These are phyloP conservation scores for Sminthurides aquaticus DNA, from an alignment of 2,888 invertebrate species.

Conservation along the genomic window DNA sequence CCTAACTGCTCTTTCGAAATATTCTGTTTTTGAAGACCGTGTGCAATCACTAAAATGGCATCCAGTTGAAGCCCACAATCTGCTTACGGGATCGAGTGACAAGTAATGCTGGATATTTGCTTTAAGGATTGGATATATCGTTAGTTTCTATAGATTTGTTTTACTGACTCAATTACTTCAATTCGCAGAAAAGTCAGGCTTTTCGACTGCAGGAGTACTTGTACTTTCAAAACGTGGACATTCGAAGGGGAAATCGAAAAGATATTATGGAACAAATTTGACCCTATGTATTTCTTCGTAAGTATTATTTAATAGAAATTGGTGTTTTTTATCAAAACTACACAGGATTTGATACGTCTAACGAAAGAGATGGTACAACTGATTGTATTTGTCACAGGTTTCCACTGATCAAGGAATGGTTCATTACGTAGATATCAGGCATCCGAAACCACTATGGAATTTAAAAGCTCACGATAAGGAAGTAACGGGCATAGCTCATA, in stretches of 20 bases:
- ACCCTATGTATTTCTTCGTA: slow-evolving; percentile 70
- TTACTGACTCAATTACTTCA: neutral
- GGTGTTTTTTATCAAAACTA: neutral
- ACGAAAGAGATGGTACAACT: neutral
- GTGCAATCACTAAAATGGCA: slow-evolving; percentile 80
- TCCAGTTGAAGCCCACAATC: slow-evolving; percentile 68
- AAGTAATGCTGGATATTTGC: slow-evolving; percentile 47
- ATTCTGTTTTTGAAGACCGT: slow-evolving; percentile 69
- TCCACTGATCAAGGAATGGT: slow-evolving; percentile 57
- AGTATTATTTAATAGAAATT: slow-evolving; percentile 46
- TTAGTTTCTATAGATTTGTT: slow-evolving; percentile 1
- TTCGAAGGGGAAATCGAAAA: slow-evolving; percentile 76
- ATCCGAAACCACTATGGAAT: slow-evolving; percentile 59
- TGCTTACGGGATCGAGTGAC: slow-evolving; percentile 79
- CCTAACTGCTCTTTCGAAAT: slow-evolving; percentile 64
- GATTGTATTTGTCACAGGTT: slow-evolving; percentile 47
- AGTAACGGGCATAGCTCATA: slow-evolving; percentile 60
- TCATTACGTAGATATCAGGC: slow-evolving; percentile 66
- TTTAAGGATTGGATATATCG: no score
- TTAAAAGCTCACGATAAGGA: slow-evolving; percentile 73
- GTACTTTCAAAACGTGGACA: slow-evolving; percentile 61
- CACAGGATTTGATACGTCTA: neutral
- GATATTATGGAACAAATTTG: slow-evolving; percentile 72
- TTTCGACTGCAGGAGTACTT: slow-evolving; percentile 66
- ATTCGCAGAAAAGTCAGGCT: slow-evolving; percentile 59